phyloP scores from a whole-genome alignment of 2,113 vertebrate genomes.

The Epinephelus moara region DNA sequence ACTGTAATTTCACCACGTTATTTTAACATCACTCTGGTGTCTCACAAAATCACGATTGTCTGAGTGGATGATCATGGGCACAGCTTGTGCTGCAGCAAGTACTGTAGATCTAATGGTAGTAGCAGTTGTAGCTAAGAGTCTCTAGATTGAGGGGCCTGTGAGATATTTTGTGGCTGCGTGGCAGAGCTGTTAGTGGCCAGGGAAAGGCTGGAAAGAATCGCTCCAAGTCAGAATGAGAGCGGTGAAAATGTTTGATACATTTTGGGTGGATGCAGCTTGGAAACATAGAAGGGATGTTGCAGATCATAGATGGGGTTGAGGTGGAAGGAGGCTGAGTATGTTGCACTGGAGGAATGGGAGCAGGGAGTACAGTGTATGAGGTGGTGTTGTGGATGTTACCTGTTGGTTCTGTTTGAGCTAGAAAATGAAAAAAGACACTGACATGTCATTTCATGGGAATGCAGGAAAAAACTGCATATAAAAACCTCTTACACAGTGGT shows the following conservation, averaged over 20 bases:
- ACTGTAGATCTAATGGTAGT: neutral
- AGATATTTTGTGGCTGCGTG: neutral
- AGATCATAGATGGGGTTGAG: neutral
- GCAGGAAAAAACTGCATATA: neutral
- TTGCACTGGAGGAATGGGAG: neutral
- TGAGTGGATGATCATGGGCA: neutral
- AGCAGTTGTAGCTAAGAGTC: neutral
- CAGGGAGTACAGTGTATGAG: neutral
- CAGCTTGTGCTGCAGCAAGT: neutral
- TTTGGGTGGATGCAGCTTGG: neutral
- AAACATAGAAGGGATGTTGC: too few species aligned
- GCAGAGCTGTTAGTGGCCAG: rapidly evolving
- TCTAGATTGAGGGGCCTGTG: neutral
- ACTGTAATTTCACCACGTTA: neutral
- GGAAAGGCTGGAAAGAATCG: neutral
- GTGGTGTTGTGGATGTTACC: slow-evolving; percentile 37
- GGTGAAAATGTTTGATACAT: neutral
- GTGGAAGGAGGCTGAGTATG: neutral
- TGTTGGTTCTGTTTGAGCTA: slow-evolving; percentile 38
- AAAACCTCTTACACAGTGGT: too few species aligned
- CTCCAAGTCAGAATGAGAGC: neutral
- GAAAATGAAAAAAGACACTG: slow-evolving; percentile 9
- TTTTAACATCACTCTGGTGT: neutral
- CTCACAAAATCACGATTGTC: neutral
- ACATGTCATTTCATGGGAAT: neutral